Base-by-base conservation (phyloP, 2,888 invertebrate species). In the Epirrhoe alternata region DNA sequence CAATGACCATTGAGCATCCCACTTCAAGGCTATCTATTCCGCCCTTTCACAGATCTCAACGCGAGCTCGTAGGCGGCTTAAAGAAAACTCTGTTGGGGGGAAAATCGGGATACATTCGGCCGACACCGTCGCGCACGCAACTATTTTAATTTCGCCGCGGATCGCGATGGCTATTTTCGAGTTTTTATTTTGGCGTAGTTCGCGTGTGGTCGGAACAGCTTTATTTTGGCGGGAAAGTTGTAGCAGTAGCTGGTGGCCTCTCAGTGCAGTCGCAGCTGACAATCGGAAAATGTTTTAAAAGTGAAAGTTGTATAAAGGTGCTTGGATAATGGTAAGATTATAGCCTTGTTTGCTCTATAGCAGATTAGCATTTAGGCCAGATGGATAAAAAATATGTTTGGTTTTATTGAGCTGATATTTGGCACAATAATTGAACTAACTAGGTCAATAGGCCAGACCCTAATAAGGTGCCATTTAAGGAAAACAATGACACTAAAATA, bases 121-220 rank as follows among this genome's bases (percentile, higher is more conserved):
- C 53, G 45, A 72, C 77, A 76, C 76, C 76, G 74, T 62, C 68
- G 54, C 75, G 71, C 63, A 73, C 78, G 82, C 75, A 83, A 86
- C 89, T 91, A 90, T 92, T 92, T 91, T 88, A 86, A 91, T 90
- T 86, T 84, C 84, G 83, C 85, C 81, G 86, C 86, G 83, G 84
- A 86, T 82, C 80, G 86, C 82, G 81, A 73, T 80, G 83, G 90
- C 89, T 93, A 93, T 93, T 93, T 93, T 87, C 58, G 87, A 89
- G 77, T 86, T 91, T 91, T 93, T 93, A 93, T 93, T 93, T 92
- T 89, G 85, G 91, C 90, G 87, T 86, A 86, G 92, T 92, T 92
- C 90, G 92, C 90, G 93, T 92, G 93, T 93, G 93, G 93, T 92
- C 89, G 86, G 74, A 73, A 80, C 80, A 82, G 77, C 64, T 69